Percentiles rank a stretch among this genome's conserved stretches.
phyloP scores from a whole-genome alignment of 2,888 invertebrate species.

The Cheilosia variabilis region DNA sequence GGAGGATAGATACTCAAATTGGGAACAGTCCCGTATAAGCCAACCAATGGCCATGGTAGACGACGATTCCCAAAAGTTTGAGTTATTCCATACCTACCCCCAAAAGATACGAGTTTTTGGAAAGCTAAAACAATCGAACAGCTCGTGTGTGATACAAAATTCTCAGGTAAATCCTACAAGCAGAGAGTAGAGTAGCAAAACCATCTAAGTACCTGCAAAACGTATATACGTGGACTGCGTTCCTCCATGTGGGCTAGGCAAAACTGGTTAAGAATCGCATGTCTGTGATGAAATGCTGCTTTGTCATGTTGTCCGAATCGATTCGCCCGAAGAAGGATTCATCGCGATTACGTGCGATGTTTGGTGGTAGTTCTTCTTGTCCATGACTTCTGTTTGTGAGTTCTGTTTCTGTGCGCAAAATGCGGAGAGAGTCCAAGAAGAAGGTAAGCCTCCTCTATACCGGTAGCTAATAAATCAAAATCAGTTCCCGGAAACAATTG shows the following conservation, averaged over 20 bases:
- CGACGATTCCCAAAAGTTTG: conserved; percentile 33
- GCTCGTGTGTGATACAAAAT: conserved; percentile 1
- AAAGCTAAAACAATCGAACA: neutral
- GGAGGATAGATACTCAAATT: conserved; percentile 10
- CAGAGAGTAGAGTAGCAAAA: conserved; percentile 7
- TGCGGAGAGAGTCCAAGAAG: neutral
- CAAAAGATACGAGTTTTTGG: conserved; percentile 3
- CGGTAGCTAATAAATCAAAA: conserved; percentile 66
- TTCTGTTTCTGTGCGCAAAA: neutral
- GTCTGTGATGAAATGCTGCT: conserved; percentile 58
- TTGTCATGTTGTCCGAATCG: conserved; percentile 69
- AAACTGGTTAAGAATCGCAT: conserved; percentile 53
- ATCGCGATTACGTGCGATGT: conserved; percentile 50
- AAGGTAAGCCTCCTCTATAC: conserved; percentile 22
- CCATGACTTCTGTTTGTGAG: conserved; percentile 64
- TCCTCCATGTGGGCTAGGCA: conserved; percentile 48
- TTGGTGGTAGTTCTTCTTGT: neutral
- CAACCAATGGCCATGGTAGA: neutral
- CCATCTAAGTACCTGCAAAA: conserved; percentile 18
- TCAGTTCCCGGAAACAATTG: conserved; percentile 71
- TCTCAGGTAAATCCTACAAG: conserved; percentile 32
- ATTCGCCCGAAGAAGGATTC: conserved; percentile 69
- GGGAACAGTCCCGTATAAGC: conserved; percentile 12
- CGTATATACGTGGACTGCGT: conserved; percentile 34
- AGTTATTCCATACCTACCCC: conserved; percentile 9